Evolutionary conservation across 2,113 vertebrate species (phyloP).

Genomic region (Regulus satrapa): DNA sequence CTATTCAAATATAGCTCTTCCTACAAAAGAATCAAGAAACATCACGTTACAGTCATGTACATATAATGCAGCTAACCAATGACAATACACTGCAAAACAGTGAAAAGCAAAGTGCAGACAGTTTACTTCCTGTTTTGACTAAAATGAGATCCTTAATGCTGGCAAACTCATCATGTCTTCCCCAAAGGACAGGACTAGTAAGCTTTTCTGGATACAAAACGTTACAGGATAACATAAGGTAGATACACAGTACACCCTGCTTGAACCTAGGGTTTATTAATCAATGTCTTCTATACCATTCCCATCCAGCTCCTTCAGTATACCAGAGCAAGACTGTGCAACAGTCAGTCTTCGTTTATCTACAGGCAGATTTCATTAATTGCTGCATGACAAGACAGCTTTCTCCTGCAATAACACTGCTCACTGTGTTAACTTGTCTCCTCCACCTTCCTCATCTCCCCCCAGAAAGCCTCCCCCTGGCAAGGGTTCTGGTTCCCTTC

Average conservation of each 20-base stretch:
- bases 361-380: neutral
- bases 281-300: fast-evolving
- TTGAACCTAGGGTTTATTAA: neutral
- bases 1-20: neutral
- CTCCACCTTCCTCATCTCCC: neutral
- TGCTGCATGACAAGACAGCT: neutral
- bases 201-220: neutral
- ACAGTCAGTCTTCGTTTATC: neutral
- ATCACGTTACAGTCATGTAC: neutral
- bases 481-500: neutral
- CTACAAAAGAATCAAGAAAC: neutral
- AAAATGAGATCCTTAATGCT: neutral
- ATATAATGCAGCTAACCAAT: neutral
- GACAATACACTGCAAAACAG: neutral
- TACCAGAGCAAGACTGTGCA: neutral
- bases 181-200: neutral
- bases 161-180: neutral
- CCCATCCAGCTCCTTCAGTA: neutral
- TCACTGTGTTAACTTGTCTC: neutral
- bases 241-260: neutral
- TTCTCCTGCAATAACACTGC: neutral
- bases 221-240: neutral
- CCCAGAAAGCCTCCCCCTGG: neutral
- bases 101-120: neutral
- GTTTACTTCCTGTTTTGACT: neutral